Percentiles rank a stretch among this genome's conserved stretches.
Evolutionary conservation across 2,888 invertebrate species (phyloP).

Genomic region (Xestia rhomboidea): DNA sequence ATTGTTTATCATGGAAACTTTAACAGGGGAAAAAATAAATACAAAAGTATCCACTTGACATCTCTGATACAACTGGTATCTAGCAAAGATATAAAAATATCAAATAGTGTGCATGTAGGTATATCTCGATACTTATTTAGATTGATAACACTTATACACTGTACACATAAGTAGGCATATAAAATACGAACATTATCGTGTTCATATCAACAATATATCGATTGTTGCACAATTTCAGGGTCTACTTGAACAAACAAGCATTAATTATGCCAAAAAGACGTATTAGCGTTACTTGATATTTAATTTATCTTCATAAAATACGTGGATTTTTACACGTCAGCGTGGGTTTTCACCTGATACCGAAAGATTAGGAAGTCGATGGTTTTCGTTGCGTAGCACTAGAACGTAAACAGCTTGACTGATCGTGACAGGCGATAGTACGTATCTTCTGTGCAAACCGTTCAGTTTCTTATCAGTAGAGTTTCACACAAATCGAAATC

Average conservation of each 20-base stretch:
- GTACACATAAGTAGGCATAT: background rate
- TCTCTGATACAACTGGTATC: slow-evolving; percentile 19
- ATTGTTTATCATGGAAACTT: slow-evolving; percentile 10
- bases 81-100: slow-evolving; percentile 26
- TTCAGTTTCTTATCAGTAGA: slow-evolving; percentile 62
- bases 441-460: slow-evolving; percentile 50
- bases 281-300: slow-evolving; percentile 25
- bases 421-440: slow-evolving; percentile 45
- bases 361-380: slow-evolving; percentile 34
- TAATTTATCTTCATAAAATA: slow-evolving; percentile 33
- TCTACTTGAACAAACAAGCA: slow-evolving; percentile 28
- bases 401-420: slow-evolving; percentile 40
- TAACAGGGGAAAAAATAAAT: slow-evolving; percentile 16
- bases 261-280: slow-evolving; percentile 32
- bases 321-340: slow-evolving; percentile 29
- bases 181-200: slow-evolving; percentile 16
- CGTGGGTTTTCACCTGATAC: slow-evolving; percentile 51
- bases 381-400: slow-evolving; percentile 34
- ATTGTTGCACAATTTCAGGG: slow-evolving; percentile 51
- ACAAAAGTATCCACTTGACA: slow-evolving; percentile 20
- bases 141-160: slow-evolving; percentile 4
- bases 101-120: background rate
- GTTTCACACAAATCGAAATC: slow-evolving; percentile 55
- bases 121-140: slow-evolving; percentile 10
- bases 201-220: slow-evolving; percentile 18